Percentiles rank a stretch among this genome's conserved stretches.
phyloP scores from a whole-genome alignment of 2,113 vertebrate species.

The Erinaceus europaeus region DNA sequence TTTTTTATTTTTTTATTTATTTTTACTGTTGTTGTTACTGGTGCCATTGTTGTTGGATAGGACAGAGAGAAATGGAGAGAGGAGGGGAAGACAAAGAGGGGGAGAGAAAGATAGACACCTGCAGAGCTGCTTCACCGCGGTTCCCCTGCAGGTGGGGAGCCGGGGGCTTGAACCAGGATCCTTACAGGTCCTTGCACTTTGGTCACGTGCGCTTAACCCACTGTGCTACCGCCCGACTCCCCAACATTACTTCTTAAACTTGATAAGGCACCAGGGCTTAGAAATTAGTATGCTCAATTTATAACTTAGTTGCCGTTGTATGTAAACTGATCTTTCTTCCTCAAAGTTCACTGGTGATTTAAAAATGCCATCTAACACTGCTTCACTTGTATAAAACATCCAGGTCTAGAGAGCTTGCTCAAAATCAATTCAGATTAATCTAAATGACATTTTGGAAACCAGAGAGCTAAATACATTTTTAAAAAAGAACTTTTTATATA shows the following conservation, averaged over 20 bases:
- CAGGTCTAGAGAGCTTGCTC: background rate
- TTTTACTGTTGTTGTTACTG: no score
- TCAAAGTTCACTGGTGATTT: conserved; percentile 30
- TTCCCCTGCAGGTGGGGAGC: no score
- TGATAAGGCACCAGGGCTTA: background rate
- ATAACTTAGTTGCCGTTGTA: background rate
- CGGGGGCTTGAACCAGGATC: no score
- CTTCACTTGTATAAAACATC: background rate
- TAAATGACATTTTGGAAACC: conserved; percentile 37
- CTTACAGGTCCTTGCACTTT: no score
- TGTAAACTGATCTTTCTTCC: background rate
- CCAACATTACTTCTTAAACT: background rate
- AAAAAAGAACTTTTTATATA: background rate
- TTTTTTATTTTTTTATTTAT: no score
- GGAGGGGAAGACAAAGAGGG: no score
- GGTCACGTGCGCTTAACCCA: no score
- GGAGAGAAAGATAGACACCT: no score
- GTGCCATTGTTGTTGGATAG: no score
- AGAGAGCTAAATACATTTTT: background rate
- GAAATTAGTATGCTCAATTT: conserved; percentile 2
- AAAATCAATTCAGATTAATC: conserved; percentile 18
- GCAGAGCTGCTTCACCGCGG: no score
- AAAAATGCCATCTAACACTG: background rate
- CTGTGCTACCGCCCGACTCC: no score
- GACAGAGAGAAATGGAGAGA: no score